Conservation (phyloP, 1,140 invertebrate genomes). For the Tenebrio molitor region DNA sequence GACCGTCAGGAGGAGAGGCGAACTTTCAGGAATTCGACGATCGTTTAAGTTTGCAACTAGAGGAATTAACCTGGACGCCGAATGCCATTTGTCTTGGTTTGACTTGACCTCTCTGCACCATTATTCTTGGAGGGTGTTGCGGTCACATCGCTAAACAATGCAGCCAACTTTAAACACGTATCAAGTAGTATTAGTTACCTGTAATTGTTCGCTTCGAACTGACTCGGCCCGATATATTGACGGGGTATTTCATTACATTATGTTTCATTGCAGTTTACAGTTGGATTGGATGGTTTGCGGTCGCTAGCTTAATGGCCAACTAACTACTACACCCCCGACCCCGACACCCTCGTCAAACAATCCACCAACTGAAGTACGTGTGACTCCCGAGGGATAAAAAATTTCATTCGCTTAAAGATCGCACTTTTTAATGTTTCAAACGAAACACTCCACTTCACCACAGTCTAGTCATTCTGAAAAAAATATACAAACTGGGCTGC, state of each 20-base stretch:
- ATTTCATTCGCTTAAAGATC: no score
- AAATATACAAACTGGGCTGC: no score
- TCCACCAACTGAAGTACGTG: neutral
- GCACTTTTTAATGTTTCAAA: no score
- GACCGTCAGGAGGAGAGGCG: slow-evolving; percentile 16
- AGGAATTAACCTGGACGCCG: slow-evolving; percentile 65
- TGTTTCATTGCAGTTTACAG: slow-evolving; percentile 61
- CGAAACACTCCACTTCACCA: no score
- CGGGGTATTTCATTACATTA: slow-evolving; percentile 63
- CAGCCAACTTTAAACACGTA: slow-evolving; percentile 66
- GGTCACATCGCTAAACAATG: slow-evolving; percentile 65
- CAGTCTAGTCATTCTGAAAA: no score
- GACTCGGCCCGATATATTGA: slow-evolving; percentile 60
- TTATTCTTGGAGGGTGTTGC: slow-evolving; percentile 62
- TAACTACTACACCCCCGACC: slow-evolving; percentile 15
- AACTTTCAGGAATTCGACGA: slow-evolving; percentile 62
- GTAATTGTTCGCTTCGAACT: slow-evolving; percentile 59
- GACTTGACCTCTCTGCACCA: slow-evolving; percentile 61
- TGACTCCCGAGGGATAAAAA: no score
- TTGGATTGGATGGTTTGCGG: slow-evolving; percentile 60
- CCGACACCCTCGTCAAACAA: neutral
- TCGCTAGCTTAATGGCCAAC: slow-evolving; percentile 25
- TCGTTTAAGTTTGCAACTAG: slow-evolving; percentile 63
- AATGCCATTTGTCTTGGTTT: slow-evolving; percentile 66
- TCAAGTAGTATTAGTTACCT: slow-evolving; percentile 65